These are phyloP conservation scores for Amazona guildingii DNA, from an alignment of 2,113 vertebrate species.

Conservation along the genomic window DNA sequence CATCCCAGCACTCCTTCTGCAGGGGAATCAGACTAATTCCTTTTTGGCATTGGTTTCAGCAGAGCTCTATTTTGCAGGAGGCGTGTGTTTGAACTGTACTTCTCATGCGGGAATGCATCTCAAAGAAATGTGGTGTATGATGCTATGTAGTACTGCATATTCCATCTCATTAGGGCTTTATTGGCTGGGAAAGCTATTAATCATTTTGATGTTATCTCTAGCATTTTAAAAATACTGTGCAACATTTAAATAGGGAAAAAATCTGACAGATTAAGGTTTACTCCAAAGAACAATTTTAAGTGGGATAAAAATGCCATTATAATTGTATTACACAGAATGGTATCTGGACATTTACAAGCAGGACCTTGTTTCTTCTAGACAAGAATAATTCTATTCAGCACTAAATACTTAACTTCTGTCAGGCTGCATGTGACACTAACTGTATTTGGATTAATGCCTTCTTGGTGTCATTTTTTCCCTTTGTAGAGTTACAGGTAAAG, in stretches of 20 bases:
- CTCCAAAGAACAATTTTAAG: conserved; percentile 21
- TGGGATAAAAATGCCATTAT: conserved; percentile 31
- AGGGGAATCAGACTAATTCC: not conserved
- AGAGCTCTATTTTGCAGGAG: not conserved
- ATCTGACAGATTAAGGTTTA: not conserved
- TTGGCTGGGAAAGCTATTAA: conserved; percentile 36
- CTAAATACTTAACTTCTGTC: conserved; percentile 29
- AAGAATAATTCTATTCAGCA: conserved; percentile 29
- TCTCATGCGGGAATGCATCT: not conserved
- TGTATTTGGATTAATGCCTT: conserved; percentile 21
- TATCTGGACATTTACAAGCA: conserved; percentile 32
- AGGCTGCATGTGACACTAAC: conserved; percentile 12
- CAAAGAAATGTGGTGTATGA: not conserved
- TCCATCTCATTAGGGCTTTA: conserved; percentile 30
- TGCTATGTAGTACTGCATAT: not conserved
- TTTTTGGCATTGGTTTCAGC: not conserved
- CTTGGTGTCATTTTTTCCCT: not conserved
- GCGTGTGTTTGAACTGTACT: not conserved
- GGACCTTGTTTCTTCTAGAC: conserved; percentile 33
- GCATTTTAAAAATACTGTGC: conserved; percentile 5
- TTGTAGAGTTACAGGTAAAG: not conserved
- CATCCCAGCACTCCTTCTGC: not conserved
- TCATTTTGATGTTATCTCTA: conserved; percentile 51
- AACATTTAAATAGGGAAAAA: not conserved
- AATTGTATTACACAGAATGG: conserved; percentile 9